These are phyloP conservation scores for Drosophila ironensis DNA, from an alignment of 1,140 invertebrate species.

Conservation along the genomic window DNA sequence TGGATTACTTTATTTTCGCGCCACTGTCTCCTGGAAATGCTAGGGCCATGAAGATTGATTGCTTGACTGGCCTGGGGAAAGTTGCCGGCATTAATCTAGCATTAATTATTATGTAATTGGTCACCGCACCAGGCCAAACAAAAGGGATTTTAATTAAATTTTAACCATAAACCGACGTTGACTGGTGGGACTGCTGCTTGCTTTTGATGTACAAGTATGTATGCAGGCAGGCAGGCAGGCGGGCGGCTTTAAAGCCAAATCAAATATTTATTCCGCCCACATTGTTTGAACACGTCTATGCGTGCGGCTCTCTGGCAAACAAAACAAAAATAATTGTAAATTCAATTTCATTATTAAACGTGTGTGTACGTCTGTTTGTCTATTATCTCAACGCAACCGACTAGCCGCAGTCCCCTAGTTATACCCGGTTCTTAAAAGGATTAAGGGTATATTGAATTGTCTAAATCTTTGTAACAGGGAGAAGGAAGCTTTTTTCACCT, in stretches of 20 bases:
- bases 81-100: conserved; percentile 59
- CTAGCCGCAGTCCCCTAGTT: conserved; percentile 18
- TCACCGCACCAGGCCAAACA: conserved; percentile 45
- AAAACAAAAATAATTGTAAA: conserved; percentile 78
- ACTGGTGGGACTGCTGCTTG: conserved; percentile 34
- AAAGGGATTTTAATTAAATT: conserved; percentile 73
- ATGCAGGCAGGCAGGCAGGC: no score
- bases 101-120: conserved; percentile 79
- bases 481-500: no score
- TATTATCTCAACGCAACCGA: conserved; percentile 47
- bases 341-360: conserved; percentile 78
- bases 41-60: conserved; percentile 42
- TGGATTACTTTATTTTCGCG: conserved; percentile 57
- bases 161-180: conserved; percentile 24
- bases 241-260: conserved; percentile 65
- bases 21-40: background rate
- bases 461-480: no score
- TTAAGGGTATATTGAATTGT: no score
- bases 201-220: conserved; percentile 60
- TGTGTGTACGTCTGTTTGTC: conserved; percentile 60
- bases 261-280: conserved; percentile 62
- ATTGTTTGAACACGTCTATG: conserved; percentile 49
- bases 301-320: conserved; percentile 26
- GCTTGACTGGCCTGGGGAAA: conserved; percentile 38
- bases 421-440: no score